Percentiles rank a stretch among this genome's conserved stretches.
Conservation (phyloP, 2,888 invertebrate genomes). For the Drosophila quinaria region DNA sequence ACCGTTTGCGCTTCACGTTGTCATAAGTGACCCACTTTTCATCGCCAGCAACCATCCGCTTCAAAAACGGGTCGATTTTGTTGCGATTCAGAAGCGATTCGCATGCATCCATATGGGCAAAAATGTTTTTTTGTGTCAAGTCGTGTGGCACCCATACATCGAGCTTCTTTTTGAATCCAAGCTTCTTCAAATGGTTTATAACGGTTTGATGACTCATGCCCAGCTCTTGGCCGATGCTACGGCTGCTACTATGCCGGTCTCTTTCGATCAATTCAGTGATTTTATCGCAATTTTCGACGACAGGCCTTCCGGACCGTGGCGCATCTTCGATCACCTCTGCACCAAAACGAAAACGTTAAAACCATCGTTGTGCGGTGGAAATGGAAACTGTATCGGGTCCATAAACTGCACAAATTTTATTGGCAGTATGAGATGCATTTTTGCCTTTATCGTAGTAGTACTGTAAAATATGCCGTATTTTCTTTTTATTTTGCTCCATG, state of each 20-base stretch:
- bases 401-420: conserved; percentile 2
- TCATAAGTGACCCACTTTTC: conserved; percentile 9
- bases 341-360: neutral
- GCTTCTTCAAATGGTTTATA: neutral
- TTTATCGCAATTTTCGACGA: neutral
- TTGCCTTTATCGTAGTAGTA: conserved; percentile 1
- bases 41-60: conserved; percentile 10
- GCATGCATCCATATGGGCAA: neutral
- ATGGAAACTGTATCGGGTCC: conserved; percentile 3
- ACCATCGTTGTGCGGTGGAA: neutral
- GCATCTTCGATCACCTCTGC: neutral
- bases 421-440: conserved; percentile 4
- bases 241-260: conserved; percentile 1
- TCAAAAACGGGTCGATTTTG: neutral
- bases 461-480: conserved; percentile 1
- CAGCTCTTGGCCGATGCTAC: conserved; percentile 3
- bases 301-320: neutral
- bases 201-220: neutral
- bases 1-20: neutral
- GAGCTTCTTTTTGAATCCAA: conserved; percentile 1
- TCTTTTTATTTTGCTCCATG: conserved; percentile 2
- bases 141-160: conserved; percentile 2
- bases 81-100: conserved; percentile 1
- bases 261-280: neutral
- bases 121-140: neutral